Evolutionary conservation across 2,113 vertebrate genomes (phyloP).

Genomic region (Amphiprion percula): DNA sequence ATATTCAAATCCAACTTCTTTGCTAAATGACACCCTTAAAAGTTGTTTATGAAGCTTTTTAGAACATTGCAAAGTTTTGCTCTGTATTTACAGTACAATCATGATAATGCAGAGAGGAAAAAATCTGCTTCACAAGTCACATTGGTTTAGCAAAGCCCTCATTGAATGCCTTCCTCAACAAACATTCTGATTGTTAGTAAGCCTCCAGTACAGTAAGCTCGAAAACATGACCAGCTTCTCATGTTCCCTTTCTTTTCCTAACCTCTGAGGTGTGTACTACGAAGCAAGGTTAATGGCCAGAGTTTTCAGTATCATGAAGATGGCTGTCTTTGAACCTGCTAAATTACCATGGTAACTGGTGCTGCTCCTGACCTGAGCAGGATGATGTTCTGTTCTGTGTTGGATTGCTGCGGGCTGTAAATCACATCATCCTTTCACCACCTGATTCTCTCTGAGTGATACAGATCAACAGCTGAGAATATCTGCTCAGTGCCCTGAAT

Average conservation of each 20-base stretch:
- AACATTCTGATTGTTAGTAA: constrained; percentile 44
- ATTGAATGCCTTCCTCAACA: constrained; percentile 47
- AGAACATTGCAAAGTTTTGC: constrained; percentile 4
- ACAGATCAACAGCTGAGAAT: no score
- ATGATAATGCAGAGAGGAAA: neutral
- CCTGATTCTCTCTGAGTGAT: no score
- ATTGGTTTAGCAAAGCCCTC: constrained; percentile 8
- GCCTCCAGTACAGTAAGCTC: constrained; percentile 52
- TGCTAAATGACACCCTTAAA: constrained; percentile 29
- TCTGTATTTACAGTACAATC: constrained; percentile 5
- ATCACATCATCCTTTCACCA: no score
- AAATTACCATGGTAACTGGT: no score
- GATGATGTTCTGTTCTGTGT: no score
- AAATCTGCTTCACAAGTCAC: neutral
- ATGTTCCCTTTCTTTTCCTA: neutral
- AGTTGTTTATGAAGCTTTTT: constrained; percentile 45
- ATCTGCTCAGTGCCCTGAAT: no score
- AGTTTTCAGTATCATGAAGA: no score
- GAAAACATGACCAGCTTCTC: constrained; percentile 1
- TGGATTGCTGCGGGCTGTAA: no score
- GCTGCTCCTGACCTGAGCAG: no score
- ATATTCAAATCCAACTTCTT: constrained; percentile 46
- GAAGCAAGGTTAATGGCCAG: no score
- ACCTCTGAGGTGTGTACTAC: neutral
- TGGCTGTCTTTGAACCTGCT: no score